Evolutionary conservation across 1,140 invertebrate species (phyloP).

Genomic region (Hylyphantes graminicola): DNA sequence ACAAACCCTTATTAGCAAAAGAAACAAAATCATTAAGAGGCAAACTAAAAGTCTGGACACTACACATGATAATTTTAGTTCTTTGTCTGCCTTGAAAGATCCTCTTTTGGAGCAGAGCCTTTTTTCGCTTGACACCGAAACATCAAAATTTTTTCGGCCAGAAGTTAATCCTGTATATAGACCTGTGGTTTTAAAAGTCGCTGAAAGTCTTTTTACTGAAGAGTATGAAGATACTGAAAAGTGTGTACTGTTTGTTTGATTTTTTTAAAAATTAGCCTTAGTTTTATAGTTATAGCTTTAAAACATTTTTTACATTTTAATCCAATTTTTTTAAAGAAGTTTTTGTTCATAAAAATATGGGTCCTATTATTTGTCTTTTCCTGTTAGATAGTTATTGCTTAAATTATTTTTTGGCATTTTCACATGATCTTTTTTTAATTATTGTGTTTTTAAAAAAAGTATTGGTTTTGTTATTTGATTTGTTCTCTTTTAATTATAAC

Average conservation of each 20-base stretch:
- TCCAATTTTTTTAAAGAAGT: neutral
- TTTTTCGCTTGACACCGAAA: neutral
- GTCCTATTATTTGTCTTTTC: no score
- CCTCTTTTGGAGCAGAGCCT: conserved; percentile 23
- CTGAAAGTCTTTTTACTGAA: conserved; percentile 3
- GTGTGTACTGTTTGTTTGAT: conserved; percentile 3
- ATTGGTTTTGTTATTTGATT: no score
- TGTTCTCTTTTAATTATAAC: no score
- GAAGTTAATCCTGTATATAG: conserved; percentile 41
- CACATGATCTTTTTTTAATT: no score
- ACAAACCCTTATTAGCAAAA: conserved; percentile 17
- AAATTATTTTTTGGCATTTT: no score
- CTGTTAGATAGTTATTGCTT: no score
- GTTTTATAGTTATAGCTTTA: neutral
- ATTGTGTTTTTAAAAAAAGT: no score
- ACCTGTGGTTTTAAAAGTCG: neutral
- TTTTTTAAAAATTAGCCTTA: neutral
- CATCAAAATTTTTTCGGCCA: conserved; percentile 28
- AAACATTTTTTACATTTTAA: neutral
- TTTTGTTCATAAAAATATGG: no score
- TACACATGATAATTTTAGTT: no score
- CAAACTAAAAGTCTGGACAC: no score
- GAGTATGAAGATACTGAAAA: neutral
- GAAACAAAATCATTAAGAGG: no score
- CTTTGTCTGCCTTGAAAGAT: neutral